Conservation (phyloP, 2,113 vertebrate genomes). For the Ardeotis arabs region DNA sequence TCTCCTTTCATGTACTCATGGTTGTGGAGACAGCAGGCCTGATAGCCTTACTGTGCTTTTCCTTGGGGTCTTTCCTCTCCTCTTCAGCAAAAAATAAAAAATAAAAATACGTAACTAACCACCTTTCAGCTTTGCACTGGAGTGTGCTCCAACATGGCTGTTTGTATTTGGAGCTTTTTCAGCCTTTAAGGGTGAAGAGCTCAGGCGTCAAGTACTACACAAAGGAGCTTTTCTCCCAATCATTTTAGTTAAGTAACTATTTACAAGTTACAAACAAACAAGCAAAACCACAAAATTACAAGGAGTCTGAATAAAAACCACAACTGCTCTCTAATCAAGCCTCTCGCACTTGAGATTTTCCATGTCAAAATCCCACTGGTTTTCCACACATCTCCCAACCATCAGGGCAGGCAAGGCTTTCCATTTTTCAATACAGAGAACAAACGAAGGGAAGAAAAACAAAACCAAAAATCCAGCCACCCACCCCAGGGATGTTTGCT, state of each 20-base stretch:
- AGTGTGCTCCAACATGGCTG: background rate
- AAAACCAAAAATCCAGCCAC: background rate
- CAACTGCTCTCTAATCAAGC: slow-evolving; percentile 12
- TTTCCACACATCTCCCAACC: background rate
- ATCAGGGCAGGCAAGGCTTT: background rate
- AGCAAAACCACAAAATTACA: slow-evolving; percentile 17
- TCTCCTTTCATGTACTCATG: background rate
- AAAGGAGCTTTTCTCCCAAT: slow-evolving; percentile 12
- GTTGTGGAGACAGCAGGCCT: background rate
- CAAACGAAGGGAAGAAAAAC: background rate
- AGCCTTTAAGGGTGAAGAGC: background rate
- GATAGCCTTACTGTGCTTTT: background rate
- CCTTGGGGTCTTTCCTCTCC: background rate
- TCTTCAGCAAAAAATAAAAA: background rate
- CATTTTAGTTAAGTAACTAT: slow-evolving; percentile 1
- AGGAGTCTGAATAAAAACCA: slow-evolving; percentile 2
- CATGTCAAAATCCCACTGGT: background rate
- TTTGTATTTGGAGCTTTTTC: background rate
- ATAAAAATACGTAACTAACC: background rate
- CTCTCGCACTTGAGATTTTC: background rate
- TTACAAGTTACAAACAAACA: slow-evolving; percentile 38
- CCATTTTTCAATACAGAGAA: background rate
- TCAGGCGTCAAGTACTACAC: background rate
- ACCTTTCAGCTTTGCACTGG: background rate
- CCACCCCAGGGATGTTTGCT: background rate